Evolutionary conservation across 2,113 vertebrate genomes (phyloP).

Genomic region (Triplophysa dalaica): DNA sequence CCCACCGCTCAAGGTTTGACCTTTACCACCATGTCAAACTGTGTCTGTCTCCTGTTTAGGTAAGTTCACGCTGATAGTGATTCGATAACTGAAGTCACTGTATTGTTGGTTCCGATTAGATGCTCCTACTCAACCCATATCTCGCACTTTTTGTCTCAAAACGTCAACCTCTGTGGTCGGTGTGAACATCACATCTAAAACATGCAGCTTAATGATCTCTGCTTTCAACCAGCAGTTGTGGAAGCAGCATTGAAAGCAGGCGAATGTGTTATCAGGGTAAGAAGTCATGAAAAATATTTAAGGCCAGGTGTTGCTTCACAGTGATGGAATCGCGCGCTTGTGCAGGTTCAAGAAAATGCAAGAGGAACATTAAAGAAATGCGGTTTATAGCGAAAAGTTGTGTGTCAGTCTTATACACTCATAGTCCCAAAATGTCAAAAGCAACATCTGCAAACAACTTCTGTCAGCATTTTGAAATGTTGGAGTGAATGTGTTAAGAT

Average conservation of each 20-base stretch:
- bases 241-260: background rate
- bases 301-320: slow-evolving; percentile 30
- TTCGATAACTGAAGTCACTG: background rate
- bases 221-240: slow-evolving; percentile 17
- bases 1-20: slow-evolving; percentile 10
- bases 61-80: background rate
- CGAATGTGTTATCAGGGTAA: slow-evolving; percentile 4
- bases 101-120: background rate
- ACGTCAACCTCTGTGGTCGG: background rate
- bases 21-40: slow-evolving; percentile 19
- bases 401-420: slow-evolving; percentile 36
- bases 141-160: background rate
- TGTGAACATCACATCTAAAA: background rate
- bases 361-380: slow-evolving; percentile 44
- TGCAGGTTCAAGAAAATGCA: slow-evolving; percentile 31
- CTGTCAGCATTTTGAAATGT: background rate
- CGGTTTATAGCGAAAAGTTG: slow-evolving; percentile 18
- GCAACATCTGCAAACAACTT: slow-evolving; percentile 11
- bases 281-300: slow-evolving; percentile 11
- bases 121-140: no score
- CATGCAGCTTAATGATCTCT: background rate
- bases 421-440: slow-evolving; percentile 44
- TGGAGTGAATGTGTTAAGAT: slow-evolving; percentile 1
- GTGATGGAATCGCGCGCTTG: slow-evolving; percentile 14
- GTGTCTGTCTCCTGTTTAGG: background rate